Evolutionary conservation across 2,113 vertebrate species (phyloP).

Genomic region (Struthio camelus): DNA sequence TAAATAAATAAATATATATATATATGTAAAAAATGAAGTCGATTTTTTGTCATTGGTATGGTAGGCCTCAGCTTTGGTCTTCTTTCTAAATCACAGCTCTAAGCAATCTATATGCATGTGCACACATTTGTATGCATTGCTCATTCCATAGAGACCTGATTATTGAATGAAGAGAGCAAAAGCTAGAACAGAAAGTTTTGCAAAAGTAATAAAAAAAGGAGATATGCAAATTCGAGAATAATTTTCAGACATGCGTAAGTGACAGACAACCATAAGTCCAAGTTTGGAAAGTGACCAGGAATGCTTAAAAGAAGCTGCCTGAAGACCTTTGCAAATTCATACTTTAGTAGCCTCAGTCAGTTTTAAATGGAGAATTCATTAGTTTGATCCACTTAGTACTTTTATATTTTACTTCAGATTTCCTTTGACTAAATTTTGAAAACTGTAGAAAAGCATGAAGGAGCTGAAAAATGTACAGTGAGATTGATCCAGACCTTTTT

Average conservation of each 20-base stretch:
- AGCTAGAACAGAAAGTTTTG: not conserved
- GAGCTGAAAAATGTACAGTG: not conserved
- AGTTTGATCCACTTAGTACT: not conserved
- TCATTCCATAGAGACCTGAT: not conserved
- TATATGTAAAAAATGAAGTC: not conserved
- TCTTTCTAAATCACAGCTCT: not conserved
- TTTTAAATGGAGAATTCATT: not conserved
- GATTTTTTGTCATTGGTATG: not conserved
- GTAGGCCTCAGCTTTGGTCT: not conserved
- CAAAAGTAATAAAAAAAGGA: not conserved
- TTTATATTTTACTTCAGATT: not conserved
- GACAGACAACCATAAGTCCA: not conserved
- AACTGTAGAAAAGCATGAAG: not conserved
- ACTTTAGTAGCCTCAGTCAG: not conserved
- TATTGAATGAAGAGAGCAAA: not conserved
- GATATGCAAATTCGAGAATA: not conserved
- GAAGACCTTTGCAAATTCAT: not conserved
- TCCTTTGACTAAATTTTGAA: not conserved
- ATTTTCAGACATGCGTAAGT: not conserved
- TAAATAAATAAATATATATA: not conserved
- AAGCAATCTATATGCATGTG: not conserved
- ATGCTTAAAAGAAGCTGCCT: not conserved
- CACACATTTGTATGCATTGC: not conserved
- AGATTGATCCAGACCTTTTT: not conserved
- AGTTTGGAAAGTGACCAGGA: not conserved